Evolutionary conservation across 2,888 invertebrate species (phyloP), one percentile per base, ranked within the genome.

Genomic region (Zonitis immaculata): DNA sequence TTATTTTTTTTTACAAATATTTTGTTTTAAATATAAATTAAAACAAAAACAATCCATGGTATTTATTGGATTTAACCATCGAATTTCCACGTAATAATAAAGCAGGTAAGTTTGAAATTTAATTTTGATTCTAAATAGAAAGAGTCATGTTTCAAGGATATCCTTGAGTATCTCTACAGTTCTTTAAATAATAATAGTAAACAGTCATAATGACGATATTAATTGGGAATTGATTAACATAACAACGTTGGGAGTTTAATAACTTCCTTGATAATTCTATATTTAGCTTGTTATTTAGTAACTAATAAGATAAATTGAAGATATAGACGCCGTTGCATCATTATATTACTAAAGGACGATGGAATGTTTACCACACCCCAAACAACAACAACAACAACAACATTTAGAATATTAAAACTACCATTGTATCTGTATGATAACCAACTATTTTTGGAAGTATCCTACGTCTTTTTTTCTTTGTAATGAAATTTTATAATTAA

Each of bases 321-420:
- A 26, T 44, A 44, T n/a, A n/a, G 28, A 44, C 18, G 26, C 27
- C 26, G 28, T 44, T 44, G 44, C 44, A 44, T 44, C 44, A 44
- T 18, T 27, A n/a, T 2, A 12, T 35, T 47, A 16, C 9, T 27
- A 42, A 47, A 47, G 48, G 26, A 48, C 46, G 14, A 18, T 28
- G 52, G 52, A 56, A 56, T 56, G 56, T 56, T 52, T 49, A 56
- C 56, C 56, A 56, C 56, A 56, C 56, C 56, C 56, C 56, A 27
- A 26, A 14, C 18, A 35, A 18, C 35, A 35, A 18, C 18, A 35
- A 8, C 8, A 3, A 3, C 28, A 12, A 12, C 4, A 30, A 12
- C 12, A 30, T n/a, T n/a, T n/a, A 12, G 4, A 35, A 48, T 49
- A 49, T 55, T 51, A 51, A 44, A 54, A 50, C 26, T n/a, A n/a